A percentile compares a stretch with the other conserved stretches of the same genome.
Evolutionary conservation across 2,888 invertebrate species (phyloP).

Genomic region (Cantharis rustica): DNA sequence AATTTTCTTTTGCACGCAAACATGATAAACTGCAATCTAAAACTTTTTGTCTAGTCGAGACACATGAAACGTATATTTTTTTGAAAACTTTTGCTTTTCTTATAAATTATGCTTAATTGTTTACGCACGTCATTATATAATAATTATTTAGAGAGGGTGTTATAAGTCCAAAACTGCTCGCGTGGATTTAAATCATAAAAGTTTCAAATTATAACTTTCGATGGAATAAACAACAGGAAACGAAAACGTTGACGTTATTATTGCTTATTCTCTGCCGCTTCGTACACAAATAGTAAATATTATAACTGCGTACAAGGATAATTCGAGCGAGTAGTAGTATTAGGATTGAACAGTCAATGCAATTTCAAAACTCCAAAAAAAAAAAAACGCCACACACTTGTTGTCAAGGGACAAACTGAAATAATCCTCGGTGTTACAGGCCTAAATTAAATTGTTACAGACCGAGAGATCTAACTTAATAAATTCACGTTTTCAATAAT

Average conservation of each 20-base stretch:
- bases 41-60: slow-evolving; percentile 8
- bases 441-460: no score
- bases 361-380: no score
- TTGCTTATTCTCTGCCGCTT: background rate
- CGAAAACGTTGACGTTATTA: background rate
- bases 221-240: background rate
- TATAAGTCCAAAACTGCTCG: background rate
- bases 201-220: background rate
- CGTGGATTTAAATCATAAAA: background rate
- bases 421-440: no score
- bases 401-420: no score
- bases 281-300: no score
- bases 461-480: no score
- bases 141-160: background rate
- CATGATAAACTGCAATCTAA: slow-evolving; percentile 11
- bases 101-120: background rate
- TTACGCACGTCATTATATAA: background rate
- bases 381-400: no score
- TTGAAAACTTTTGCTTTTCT: background rate
- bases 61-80: background rate
- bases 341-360: no score
- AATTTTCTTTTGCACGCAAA: slow-evolving; percentile 14
- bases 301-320: no score
- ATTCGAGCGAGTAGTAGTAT: no score
- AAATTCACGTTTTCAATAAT: no score